Percentiles rank a stretch among this genome's conserved stretches.
Evolutionary conservation across 2,888 invertebrate species (phyloP).

Genomic region (Cheilosia vulpina): DNA sequence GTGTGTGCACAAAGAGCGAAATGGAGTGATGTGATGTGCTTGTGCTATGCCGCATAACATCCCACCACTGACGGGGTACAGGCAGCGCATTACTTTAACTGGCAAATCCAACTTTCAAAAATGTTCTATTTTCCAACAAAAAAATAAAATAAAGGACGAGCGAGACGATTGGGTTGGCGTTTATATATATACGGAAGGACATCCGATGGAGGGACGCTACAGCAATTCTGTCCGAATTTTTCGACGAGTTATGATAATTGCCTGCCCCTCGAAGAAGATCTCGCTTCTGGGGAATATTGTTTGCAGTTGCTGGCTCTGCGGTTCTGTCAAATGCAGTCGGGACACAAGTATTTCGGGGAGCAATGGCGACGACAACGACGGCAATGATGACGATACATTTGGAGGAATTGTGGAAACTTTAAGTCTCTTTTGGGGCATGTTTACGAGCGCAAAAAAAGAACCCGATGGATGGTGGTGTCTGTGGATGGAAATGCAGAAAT

Average conservation of each 20-base stretch:
- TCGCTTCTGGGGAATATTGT: conserved; percentile 49
- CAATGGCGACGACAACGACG: conserved; percentile 26
- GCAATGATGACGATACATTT: conserved; percentile 59
- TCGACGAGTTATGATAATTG: conserved; percentile 74
- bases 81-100: conserved; percentile 64
- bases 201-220: conserved; percentile 1
- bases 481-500: conserved; percentile 43
- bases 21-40: conserved; percentile 6
- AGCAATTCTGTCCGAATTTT: conserved; percentile 69
- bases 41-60: conserved; percentile 40
- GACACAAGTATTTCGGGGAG: conserved; percentile 20
- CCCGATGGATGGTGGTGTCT: conserved; percentile 15
- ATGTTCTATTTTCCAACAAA: conserved; percentile 39
- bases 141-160: conserved; percentile 13
- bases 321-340: conserved; percentile 67
- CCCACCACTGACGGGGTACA: conserved; percentile 6
- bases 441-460: conserved; percentile 37
- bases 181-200: conserved; percentile 16
- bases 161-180: conserved; percentile 50
- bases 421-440: conserved; percentile 61
- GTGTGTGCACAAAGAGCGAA: background rate
- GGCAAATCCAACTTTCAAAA: conserved; percentile 69
- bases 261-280: conserved; percentile 45
- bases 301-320: conserved; percentile 62
- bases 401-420: conserved; percentile 58